phyloP scores from a whole-genome alignment of 2,797 vertebrate genomes.

The Bradypodion pumilum region DNA sequence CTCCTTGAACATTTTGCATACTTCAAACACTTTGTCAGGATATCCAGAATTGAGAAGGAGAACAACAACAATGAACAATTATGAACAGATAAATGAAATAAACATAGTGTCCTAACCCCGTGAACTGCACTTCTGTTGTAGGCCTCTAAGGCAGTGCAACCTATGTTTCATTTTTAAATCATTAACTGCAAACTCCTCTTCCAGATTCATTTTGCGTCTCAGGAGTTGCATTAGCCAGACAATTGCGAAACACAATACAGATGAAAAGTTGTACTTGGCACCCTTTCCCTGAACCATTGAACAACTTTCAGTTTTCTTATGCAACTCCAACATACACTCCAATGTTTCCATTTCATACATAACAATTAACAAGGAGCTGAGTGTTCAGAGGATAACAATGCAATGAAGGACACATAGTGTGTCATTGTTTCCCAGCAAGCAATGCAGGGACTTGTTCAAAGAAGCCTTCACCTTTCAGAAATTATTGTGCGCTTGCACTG shows the following conservation, averaged over 20 bases:
- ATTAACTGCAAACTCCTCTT: conserved; percentile 65
- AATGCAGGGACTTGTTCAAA: neutral
- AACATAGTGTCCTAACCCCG: neutral
- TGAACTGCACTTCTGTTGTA: conserved; percentile 12
- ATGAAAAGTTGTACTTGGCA: conserved; percentile 59
- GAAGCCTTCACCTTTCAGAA: neutral
- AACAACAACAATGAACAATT: neutral
- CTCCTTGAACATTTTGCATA: no score
- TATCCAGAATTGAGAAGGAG: no score
- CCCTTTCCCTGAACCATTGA: neutral
- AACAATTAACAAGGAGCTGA: conserved; percentile 25
- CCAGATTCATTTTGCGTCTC: conserved; percentile 59
- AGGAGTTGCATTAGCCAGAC: conserved; percentile 42
- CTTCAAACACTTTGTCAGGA: no score
- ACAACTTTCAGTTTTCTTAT: conserved; percentile 19
- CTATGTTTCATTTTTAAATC: conserved; percentile 62
- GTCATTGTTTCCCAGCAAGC: conserved; percentile 8
- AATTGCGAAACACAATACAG: conserved; percentile 55
- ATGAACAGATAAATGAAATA: conserved; percentile 4
- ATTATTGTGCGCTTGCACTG: neutral
- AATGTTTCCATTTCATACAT: neutral
- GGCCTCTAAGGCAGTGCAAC: conserved; percentile 42
- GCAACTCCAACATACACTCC: neutral
- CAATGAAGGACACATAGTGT: neutral
- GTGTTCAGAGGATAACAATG: conserved; percentile 5